Evolutionary conservation across 2,797 vertebrate genomes (phyloP).

Genomic region (Meda fulgida): DNA sequence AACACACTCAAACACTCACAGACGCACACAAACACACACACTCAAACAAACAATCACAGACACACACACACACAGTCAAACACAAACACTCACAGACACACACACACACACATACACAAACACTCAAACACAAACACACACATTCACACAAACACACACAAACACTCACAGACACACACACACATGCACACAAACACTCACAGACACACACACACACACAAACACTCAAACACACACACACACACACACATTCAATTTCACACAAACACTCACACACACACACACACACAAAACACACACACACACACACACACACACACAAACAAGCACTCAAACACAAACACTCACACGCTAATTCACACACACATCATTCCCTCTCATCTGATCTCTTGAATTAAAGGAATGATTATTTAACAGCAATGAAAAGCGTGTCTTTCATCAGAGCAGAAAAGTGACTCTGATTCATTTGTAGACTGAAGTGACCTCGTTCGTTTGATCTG

Average conservation of each 20-base stretch:
- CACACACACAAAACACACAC: not conserved
- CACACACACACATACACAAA: no score
- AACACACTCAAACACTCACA: no score
- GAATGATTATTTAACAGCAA: slow-evolving; percentile 36
- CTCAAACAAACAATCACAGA: no score
- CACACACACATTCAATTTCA: no score
- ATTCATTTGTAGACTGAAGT: slow-evolving; percentile 21
- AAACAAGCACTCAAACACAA: not conserved
- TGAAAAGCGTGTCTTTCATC: slow-evolving; percentile 18
- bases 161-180: no score
- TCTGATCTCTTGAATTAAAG: slow-evolving; percentile 25
- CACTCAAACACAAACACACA: not conserved
- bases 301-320: no score
- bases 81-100: not conserved
- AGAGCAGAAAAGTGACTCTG: not conserved
- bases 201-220: no score
- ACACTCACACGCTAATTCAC: not conserved
- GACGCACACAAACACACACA: not conserved
- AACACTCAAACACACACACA: no score
- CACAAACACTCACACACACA: not conserved
- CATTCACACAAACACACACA: not conserved
- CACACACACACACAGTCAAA: not conserved
- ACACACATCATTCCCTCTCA: not conserved
- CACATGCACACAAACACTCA: no score
- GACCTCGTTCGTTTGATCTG: not conserved